A percentile compares a stretch with the other conserved stretches of the same genome.
Evolutionary conservation across 1,140 invertebrate genomes (phyloP).

Genomic region (Macrosteles quadrilineatus): DNA sequence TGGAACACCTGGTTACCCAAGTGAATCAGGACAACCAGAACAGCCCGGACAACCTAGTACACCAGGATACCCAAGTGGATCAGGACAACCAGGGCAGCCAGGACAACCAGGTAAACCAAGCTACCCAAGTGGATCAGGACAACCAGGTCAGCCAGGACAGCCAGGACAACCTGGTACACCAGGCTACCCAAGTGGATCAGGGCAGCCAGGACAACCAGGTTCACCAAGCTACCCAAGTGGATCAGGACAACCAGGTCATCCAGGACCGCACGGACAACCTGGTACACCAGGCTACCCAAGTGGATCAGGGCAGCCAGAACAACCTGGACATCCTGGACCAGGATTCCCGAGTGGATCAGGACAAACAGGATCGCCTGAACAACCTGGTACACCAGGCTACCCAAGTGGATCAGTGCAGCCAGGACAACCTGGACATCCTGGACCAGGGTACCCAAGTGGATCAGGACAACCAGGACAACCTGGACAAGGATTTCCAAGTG

Average conservation of each 20-base stretch:
- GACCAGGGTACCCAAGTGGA: conserved; percentile 26
- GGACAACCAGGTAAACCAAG: conserved; percentile 43
- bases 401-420: conserved; percentile 39
- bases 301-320: conserved; percentile 16
- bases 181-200: conserved; percentile 34
- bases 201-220: conserved; percentile 30
- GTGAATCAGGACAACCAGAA: conserved; percentile 9
- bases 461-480: conserved; percentile 42
- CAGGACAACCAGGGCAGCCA: conserved; percentile 37
- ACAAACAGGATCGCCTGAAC: too few relatives aligned
- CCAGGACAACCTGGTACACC: conserved; percentile 35
- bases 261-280: conserved; percentile 33
- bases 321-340: conserved; percentile 36
- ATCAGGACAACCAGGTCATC: not conserved
- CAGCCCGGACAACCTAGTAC: conserved; percentile 28
- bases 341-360: too few relatives aligned
- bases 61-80: conserved; percentile 38
- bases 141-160: conserved; percentile 28
- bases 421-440: conserved; percentile 28
- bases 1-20: conserved; percentile 37
- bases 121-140: conserved; percentile 39
- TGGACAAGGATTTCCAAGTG: conserved; percentile 40
- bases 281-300: conserved; percentile 27
- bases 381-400: conserved; percentile 47
- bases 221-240: not conserved